Evolutionary conservation across 2,888 invertebrate species (phyloP).

Genomic region (Pimpla rufipes): DNA sequence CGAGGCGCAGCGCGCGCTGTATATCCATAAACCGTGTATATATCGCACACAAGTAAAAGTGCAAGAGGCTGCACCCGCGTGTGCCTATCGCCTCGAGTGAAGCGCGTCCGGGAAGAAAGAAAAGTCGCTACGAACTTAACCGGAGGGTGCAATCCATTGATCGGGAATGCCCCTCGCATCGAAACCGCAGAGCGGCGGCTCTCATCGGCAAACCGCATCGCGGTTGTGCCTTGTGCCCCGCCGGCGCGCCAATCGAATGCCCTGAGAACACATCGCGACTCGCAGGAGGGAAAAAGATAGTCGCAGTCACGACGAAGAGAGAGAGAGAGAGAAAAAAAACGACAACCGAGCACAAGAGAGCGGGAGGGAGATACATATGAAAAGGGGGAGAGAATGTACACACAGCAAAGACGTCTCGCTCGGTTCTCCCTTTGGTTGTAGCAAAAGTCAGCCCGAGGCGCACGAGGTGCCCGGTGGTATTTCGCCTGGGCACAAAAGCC

Average conservation of each 20-base stretch:
- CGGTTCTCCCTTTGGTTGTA: conserved; percentile 4
- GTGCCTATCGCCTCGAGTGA: conserved; percentile 61
- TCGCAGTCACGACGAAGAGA: conserved; percentile 35
- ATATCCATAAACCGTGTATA: neutral
- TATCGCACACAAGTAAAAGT: conserved; percentile 43
- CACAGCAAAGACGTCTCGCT: conserved; percentile 39
- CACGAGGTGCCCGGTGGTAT: conserved; percentile 53
- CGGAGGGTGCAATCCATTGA: conserved; percentile 69
- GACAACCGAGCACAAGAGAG: too few species aligned
- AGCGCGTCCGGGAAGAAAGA: conserved; percentile 60
- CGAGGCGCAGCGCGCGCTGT: too few species aligned
- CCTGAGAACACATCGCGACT: neutral
- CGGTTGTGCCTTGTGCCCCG: conserved; percentile 43
- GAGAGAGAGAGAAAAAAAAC: conserved; percentile 49
- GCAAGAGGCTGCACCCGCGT: conserved; percentile 49
- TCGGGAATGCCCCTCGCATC: conserved; percentile 65
- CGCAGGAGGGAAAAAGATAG: neutral
- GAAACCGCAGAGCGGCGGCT: conserved; percentile 61
- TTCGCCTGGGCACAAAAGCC: conserved; percentile 44
- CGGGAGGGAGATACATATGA: conserved; percentile 30
- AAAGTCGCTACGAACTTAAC: conserved; percentile 58
- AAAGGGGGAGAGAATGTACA: conserved; percentile 64
- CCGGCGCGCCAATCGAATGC: neutral
- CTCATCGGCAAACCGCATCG: conserved; percentile 68
- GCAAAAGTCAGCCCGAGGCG: conserved; percentile 69